A percentile compares a stretch with the other conserved stretches of the same genome.
Evolutionary conservation across 1,140 invertebrate genomes (phyloP).

Genomic region (Physella acuta): DNA sequence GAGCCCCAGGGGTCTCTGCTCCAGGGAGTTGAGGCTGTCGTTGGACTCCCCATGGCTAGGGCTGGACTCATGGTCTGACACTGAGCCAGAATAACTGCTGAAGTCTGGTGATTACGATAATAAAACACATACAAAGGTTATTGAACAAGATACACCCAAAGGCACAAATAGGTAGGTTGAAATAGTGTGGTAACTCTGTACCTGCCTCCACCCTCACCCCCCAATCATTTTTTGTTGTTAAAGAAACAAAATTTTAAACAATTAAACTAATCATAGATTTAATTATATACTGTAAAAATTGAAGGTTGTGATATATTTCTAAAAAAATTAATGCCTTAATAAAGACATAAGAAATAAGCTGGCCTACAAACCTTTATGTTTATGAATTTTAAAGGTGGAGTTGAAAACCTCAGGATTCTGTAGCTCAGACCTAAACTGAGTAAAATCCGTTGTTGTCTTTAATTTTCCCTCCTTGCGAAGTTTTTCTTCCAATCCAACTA

Average conservation of each 20-base stretch:
- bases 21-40: not conserved
- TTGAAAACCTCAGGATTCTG: conserved; percentile 45
- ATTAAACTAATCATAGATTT: no score
- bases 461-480: conserved; percentile 46
- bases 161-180: no score
- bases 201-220: no score
- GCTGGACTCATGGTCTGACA: not conserved
- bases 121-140: no score
- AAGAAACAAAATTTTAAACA: no score
- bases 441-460: conserved; percentile 41
- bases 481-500: conserved; percentile 45
- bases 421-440: conserved; percentile 42
- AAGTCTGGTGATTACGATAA: not conserved
- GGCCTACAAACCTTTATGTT: conserved; percentile 38
- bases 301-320: no score
- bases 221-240: no score
- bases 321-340: no score
- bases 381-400: conserved; percentile 38
- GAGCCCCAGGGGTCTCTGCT: not conserved
- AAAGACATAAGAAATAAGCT: no score
- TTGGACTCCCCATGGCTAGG: not conserved
- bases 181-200: no score
- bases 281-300: no score
- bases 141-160: no score
- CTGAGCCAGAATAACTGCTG: not conserved